Evolutionary conservation across 2,888 invertebrate species (phyloP).

Genomic region (Ommatoiulus sabulosus): DNA sequence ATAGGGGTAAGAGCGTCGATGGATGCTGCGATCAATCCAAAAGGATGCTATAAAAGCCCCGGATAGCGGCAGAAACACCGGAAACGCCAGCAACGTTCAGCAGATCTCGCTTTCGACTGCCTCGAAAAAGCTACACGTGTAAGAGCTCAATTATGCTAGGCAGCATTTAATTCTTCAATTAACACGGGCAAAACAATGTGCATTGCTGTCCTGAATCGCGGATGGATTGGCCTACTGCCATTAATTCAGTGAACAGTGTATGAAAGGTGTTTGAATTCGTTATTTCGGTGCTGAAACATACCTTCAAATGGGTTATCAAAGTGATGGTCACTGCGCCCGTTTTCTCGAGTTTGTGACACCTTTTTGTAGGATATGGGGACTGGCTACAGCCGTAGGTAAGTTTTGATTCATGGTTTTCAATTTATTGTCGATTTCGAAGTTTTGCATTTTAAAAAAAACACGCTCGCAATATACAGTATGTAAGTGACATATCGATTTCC

Average conservation of each 20-base stretch:
- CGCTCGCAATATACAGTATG: no score
- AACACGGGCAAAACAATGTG: neutral
- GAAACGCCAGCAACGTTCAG: neutral
- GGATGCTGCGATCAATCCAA: conserved; percentile 22
- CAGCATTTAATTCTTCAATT: neutral
- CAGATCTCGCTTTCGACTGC: neutral
- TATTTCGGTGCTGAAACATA: neutral
- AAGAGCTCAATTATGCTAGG: neutral
- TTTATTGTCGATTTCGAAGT: neutral
- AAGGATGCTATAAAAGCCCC: conserved; percentile 22
- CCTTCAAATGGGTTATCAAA: conserved; percentile 50
- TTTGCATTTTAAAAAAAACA: neutral
- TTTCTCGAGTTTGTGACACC: conserved; percentile 53
- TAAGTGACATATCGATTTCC: no score
- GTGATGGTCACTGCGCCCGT: conserved; percentile 49
- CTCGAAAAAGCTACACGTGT: conserved; percentile 14
- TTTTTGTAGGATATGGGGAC: conserved; percentile 55
- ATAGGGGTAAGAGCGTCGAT: conserved; percentile 16
- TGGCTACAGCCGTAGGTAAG: conserved; percentile 57
- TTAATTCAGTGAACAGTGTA: neutral
- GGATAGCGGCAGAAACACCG: neutral
- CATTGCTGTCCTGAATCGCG: neutral
- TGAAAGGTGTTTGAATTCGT: conserved; percentile 26
- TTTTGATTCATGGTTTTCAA: neutral
- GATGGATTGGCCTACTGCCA: neutral